Evolutionary conservation across 2,797 vertebrate species (phyloP), one percentile per base, ranked within the genome.

Genomic region (Manis javanica): DNA sequence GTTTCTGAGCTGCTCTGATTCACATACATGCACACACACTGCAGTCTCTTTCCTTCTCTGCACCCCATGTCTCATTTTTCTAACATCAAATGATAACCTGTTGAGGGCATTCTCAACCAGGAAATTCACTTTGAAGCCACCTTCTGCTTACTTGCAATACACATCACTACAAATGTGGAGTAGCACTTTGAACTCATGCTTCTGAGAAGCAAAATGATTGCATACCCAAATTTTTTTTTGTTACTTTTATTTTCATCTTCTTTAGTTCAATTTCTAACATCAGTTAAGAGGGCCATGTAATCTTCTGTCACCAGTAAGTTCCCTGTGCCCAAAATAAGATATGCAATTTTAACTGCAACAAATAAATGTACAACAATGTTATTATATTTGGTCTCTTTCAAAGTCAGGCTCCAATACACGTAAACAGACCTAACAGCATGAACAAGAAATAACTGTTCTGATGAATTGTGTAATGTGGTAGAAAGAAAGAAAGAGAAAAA

Each of bases 161-260:
- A 84, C 11, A 57, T 91, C 91, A 49, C 5, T 77, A 5, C 29
- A 92, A 94, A 96, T 11, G 61, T 15, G 49, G 69, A 81, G n/a
- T 91, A 87, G 4, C 1, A 91, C 13, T 15, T 97, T 75, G 51
- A 96, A 88, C 4, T 87, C 68, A 74, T 83, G 57, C 3, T 91
- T 37, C 51, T 83, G 34, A 16, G 39, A 81, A 90, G 69, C 46
- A 64, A 13, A 57, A 3, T 13, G 19, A 0, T 34, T 63, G 0
- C 34, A 39, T 16, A 61, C 0, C 10, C 21, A 96, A 90, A 39
- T 68, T 94, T 85, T 66, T 66, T 37, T 74, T 55, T 6, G 29
- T 55, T 46, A 4, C 42, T 46, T 16, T 77, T 46, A 11, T 18
- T 66, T 26, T 71, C 37, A 92, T 91, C n/a, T 86, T 93, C 51